Percentiles rank a stretch among this genome's conserved stretches.
These are phyloP conservation scores for Maniola hyperantus DNA, from an alignment of 2,888 invertebrate species.

Conservation along the genomic window DNA sequence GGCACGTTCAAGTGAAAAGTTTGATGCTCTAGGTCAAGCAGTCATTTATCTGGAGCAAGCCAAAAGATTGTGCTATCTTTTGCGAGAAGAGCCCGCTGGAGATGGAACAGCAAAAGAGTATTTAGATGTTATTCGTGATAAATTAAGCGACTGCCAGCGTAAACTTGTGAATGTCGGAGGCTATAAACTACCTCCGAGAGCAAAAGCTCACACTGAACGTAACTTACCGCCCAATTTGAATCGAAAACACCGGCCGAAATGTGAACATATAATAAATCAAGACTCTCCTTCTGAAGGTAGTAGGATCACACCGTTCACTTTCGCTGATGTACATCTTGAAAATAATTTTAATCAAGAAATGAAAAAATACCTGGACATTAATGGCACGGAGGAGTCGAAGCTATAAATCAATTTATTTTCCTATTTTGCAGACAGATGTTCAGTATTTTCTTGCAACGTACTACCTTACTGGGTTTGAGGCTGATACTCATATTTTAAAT, in stretches of 20 bases:
- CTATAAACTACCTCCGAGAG: conserved; percentile 65
- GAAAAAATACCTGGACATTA: conserved; percentile 41
- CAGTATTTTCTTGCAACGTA: too few relatives aligned
- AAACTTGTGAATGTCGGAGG: conserved; percentile 69
- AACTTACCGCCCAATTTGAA: conserved; percentile 47
- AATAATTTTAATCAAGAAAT: conserved; percentile 44
- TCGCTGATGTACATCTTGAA: conserved; percentile 68
- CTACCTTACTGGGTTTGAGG: not conserved
- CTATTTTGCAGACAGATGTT: not conserved
- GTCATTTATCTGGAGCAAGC: conserved; percentile 88
- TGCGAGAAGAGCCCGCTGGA: conserved; percentile 82
- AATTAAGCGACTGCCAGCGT: conserved; percentile 74
- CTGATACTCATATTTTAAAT: conserved; percentile 7
- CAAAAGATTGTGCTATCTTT: conserved; percentile 84
- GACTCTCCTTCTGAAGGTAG: conserved; percentile 62
- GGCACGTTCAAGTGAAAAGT: conserved; percentile 84
- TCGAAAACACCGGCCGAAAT: conserved; percentile 60
- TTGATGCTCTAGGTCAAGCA: conserved; percentile 84
- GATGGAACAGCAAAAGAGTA: conserved; percentile 80
- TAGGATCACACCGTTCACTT: conserved; percentile 61
- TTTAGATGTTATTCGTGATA: conserved; percentile 78
- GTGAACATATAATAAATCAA: conserved; percentile 61
- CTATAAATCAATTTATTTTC: conserved; percentile 48
- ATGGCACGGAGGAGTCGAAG: conserved; percentile 66
- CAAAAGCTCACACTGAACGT: conserved; percentile 57